Conservation (phyloP, 2,888 invertebrate species). For the Aporophyla nigra region DNA sequence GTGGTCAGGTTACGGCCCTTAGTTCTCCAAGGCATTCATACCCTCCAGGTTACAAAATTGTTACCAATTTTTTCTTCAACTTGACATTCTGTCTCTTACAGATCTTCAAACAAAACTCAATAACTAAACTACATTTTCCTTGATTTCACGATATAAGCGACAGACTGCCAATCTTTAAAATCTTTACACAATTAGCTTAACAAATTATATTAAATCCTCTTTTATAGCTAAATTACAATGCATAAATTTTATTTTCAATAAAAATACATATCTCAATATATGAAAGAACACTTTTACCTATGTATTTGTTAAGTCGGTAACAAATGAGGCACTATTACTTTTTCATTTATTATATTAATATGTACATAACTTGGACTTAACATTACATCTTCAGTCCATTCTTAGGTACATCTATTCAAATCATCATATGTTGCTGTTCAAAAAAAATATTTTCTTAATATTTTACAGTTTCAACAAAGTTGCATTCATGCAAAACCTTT, state of each 20-base stretch:
- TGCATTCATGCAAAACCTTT: conserved; percentile 79
- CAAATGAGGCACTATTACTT: conserved; percentile 88
- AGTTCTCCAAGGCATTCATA: conserved; percentile 76
- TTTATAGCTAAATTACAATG: conserved; percentile 89
- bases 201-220: conserved; percentile 90
- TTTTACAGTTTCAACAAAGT: conserved; percentile 81
- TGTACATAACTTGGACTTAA: conserved; percentile 77
- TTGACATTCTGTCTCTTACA: conserved; percentile 72
- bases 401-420: conserved; percentile 76
- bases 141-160: conserved; percentile 74
- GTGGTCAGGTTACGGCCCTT: conserved; percentile 52
- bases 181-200: conserved; percentile 87
- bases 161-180: conserved; percentile 78
- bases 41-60: conserved; percentile 72
- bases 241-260: conserved; percentile 87
- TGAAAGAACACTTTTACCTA: conserved; percentile 88
- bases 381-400: conserved; percentile 80
- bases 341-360: conserved; percentile 72
- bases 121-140: conserved; percentile 63
- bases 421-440: conserved; percentile 66
- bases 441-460: conserved; percentile 68
- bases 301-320: conserved; percentile 88
- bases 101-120: conserved; percentile 56
- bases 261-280: conserved; percentile 89
- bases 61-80: conserved; percentile 65